A percentile compares a stretch with the other conserved stretches of the same genome.
These are phyloP conservation scores for Paramormyrops kingsleyae DNA, from an alignment of 2,113 vertebrate species.

Conservation along the genomic window DNA sequence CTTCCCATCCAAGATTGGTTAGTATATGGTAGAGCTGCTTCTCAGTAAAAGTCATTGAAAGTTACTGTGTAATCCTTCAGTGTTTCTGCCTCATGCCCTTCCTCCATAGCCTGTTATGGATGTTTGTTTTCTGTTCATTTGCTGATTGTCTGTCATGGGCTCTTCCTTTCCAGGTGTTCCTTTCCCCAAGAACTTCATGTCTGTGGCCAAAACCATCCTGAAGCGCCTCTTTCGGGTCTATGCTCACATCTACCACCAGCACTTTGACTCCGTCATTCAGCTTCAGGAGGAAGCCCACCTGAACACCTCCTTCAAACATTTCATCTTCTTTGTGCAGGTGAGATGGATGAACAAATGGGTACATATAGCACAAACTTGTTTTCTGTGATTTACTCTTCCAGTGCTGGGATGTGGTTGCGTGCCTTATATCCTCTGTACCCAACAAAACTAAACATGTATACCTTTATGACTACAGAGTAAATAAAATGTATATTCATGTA, in stretches of 20 bases:
- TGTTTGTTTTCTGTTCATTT: background rate
- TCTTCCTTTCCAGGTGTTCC: conserved; percentile 69
- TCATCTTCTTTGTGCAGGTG: conserved; percentile 97
- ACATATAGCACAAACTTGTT: background rate
- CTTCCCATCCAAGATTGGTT: conserved; percentile 95
- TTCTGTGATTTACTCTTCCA: background rate
- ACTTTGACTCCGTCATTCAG: conserved; percentile 93
- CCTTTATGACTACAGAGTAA: background rate
- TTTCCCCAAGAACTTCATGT: conserved; percentile 96
- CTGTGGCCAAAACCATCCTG: conserved; percentile 93
- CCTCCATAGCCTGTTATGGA: background rate
- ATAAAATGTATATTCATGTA: background rate
- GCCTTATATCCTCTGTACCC: background rate
- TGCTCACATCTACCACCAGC: conserved; percentile 95
- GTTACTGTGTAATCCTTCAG: background rate
- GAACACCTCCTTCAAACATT: conserved; percentile 98
- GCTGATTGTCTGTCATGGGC: background rate
- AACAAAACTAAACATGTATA: background rate
- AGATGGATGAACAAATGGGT: background rate
- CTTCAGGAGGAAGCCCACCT: conserved; percentile 95
- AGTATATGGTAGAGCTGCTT: conserved; percentile 32
- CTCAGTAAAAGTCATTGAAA: background rate
- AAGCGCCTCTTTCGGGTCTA: conserved; percentile 92
- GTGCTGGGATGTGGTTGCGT: background rate
- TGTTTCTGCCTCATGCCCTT: background rate